These are phyloP conservation scores for Bedellia somnulentella DNA, from an alignment of 2,888 invertebrate species.

Conservation along the genomic window DNA sequence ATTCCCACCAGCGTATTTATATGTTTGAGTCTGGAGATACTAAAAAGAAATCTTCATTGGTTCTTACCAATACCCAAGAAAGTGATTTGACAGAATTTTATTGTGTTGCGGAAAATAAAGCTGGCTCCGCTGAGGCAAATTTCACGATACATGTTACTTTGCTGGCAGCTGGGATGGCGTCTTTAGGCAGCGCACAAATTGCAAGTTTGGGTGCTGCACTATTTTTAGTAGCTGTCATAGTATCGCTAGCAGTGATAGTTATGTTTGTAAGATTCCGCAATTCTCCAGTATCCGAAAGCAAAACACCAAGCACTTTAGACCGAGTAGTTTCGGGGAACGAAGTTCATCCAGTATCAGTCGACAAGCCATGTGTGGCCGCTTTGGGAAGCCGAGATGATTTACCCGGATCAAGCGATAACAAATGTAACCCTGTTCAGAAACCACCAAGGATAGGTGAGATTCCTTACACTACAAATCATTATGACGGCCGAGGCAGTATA, in stretches of 20 bases:
- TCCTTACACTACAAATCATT: constrained; percentile 69
- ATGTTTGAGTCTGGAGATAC: constrained; percentile 77
- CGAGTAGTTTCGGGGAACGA: constrained; percentile 67
- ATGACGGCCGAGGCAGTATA: constrained; percentile 68
- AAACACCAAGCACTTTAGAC: constrained; percentile 74
- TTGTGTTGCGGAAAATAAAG: constrained; percentile 88
- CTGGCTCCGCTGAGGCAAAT: constrained; percentile 85
- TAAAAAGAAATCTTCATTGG: constrained; percentile 74
- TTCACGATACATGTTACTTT: constrained; percentile 83
- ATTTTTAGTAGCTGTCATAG: constrained; percentile 75
- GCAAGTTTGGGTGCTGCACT: constrained; percentile 82
- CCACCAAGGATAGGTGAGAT: constrained; percentile 70
- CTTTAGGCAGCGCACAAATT: constrained; percentile 81
- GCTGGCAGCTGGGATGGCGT: constrained; percentile 77
- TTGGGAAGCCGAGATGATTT: constrained; percentile 56
- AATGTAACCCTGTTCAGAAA: constrained; percentile 71
- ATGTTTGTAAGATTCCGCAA: constrained; percentile 73
- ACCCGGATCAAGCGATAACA: constrained; percentile 32
- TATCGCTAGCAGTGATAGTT: constrained; percentile 70
- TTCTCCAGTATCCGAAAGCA: constrained; percentile 73
- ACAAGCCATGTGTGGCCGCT: constrained; percentile 58
- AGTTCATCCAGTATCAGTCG: constrained; percentile 45
- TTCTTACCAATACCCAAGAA: constrained; percentile 81
- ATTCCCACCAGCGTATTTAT: constrained; percentile 74
- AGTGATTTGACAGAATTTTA: constrained; percentile 83